phyloP scores from a whole-genome alignment of 1,140 invertebrate species.

The Cardiocondyla obscurior region DNA sequence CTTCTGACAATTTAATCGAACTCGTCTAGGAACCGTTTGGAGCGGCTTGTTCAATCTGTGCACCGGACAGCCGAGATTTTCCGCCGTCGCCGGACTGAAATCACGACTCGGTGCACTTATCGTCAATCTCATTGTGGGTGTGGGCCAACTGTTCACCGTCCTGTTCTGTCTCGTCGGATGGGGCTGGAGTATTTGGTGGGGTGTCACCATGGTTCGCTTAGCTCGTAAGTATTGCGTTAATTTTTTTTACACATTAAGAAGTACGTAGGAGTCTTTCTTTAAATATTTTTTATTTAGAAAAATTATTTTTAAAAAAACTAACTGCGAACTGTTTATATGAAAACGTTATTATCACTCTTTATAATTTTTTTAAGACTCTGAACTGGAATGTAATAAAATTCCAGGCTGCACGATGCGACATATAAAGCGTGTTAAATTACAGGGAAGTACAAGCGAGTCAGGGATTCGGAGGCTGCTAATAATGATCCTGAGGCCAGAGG shows the following conservation, averaged over 20 bases:
- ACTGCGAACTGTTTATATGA: not conserved
- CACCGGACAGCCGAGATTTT: constrained; percentile 94
- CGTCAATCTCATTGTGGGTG: constrained; percentile 93
- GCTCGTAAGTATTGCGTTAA: constrained; percentile 88
- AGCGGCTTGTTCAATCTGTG: constrained; percentile 95
- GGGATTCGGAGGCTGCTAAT: constrained; percentile 77
- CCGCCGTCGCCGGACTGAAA: constrained; percentile 88
- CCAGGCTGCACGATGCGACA: not conserved
- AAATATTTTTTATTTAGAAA: not conserved
- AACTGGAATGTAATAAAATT: not conserved
- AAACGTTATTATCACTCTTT: not conserved
- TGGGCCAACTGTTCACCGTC: constrained; percentile 95
- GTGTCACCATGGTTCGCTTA: constrained; percentile 93
- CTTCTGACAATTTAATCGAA: not conserved
- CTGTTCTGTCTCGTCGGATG: constrained; percentile 97
- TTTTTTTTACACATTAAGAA: no score
- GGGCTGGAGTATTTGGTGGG: constrained; percentile 99
- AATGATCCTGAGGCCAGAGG: constrained; percentile 76
- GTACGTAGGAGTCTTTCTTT: not conserved
- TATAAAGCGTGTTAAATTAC: not conserved
- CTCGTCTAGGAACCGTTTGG: constrained; percentile 90
- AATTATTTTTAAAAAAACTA: not conserved
- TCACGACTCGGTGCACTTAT: constrained; percentile 90
- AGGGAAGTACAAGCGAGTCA: constrained; percentile 82
- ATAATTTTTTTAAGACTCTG: not conserved